phyloP scores from a whole-genome alignment of 2,888 invertebrate species.

The Drosophila monieri region DNA sequence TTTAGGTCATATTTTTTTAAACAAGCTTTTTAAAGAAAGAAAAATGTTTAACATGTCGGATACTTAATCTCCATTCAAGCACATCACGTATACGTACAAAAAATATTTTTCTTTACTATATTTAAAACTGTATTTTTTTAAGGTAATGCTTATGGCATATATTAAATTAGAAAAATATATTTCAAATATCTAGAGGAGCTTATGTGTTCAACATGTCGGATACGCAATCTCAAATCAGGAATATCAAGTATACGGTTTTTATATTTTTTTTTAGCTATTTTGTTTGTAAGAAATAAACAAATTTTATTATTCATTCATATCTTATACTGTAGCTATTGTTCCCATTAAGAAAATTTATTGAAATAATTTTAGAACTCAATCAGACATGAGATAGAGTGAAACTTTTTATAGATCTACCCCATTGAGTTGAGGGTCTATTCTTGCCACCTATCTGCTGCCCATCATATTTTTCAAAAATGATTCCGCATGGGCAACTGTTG shows the following conservation, averaged over 20 bases:
- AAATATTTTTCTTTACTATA: no score
- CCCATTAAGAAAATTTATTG: neutral
- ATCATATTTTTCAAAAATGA: constrained; percentile 21
- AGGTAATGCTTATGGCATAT: no score
- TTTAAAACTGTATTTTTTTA: no score
- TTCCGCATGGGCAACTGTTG: constrained; percentile 68
- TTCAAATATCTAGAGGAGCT: no score
- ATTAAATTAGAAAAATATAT: no score
- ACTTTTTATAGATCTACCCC: neutral
- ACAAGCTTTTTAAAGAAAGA: no score
- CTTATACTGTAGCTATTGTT: neutral
- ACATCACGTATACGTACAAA: no score
- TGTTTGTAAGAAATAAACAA: neutral
- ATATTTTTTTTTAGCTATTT: neutral
- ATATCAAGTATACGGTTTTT: neutral
- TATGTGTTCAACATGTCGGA: neutral
- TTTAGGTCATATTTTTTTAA: neutral
- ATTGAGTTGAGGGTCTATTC: neutral
- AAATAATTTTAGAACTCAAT: neutral
- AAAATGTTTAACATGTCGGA: neutral
- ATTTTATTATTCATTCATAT: neutral
- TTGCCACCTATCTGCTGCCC: constrained; percentile 8
- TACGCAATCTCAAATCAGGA: neutral
- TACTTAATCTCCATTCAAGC: neutral
- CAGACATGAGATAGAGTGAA: neutral